A percentile compares a stretch with the other conserved stretches of the same genome.
Evolutionary conservation across 2,888 invertebrate species (phyloP).

Genomic region (Bombylius discolor): DNA sequence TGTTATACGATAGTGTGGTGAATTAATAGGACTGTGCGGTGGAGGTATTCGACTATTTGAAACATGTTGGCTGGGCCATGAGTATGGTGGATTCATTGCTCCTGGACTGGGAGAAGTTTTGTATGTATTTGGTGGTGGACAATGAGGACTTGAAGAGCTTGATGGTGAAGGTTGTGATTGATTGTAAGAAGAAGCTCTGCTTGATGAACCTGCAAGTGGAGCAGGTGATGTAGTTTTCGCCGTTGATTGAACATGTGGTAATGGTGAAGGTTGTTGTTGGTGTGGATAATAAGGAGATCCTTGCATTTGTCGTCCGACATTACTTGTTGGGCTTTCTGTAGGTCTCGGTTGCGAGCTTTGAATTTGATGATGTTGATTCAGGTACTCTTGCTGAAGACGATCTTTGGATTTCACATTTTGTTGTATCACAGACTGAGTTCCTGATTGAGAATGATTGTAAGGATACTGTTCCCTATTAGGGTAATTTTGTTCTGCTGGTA

Average conservation of each 20-base stretch:
- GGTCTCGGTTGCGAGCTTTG: not conserved
- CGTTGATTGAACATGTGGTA: not conserved
- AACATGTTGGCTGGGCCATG: conserved; percentile 13
- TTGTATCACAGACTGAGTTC: not conserved
- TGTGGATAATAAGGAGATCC: not conserved
- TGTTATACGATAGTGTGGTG: conserved; percentile 5
- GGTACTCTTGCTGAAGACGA: not conserved
- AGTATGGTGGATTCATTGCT: conserved; percentile 16
- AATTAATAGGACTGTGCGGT: conserved; percentile 8
- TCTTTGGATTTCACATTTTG: not conserved
- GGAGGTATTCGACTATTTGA: conserved; percentile 6
- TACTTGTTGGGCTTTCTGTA: not conserved
- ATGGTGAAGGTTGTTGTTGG: not conserved
- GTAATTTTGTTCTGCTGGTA: not conserved
- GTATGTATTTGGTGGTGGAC: not conserved
- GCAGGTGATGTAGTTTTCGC: not conserved
- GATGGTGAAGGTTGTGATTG: conserved; percentile 1
- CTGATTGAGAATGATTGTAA: not conserved
- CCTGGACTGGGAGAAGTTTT: conserved; percentile 8
- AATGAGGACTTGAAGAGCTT: conserved; percentile 2
- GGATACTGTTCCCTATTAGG: not conserved
- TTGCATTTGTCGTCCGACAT: not conserved
- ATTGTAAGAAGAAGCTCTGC: not conserved
- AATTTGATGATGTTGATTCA: not conserved
- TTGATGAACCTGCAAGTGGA: not conserved